These are phyloP conservation scores for Drosophila emarginata DNA, from an alignment of 2,888 invertebrate species.

Conservation along the genomic window DNA sequence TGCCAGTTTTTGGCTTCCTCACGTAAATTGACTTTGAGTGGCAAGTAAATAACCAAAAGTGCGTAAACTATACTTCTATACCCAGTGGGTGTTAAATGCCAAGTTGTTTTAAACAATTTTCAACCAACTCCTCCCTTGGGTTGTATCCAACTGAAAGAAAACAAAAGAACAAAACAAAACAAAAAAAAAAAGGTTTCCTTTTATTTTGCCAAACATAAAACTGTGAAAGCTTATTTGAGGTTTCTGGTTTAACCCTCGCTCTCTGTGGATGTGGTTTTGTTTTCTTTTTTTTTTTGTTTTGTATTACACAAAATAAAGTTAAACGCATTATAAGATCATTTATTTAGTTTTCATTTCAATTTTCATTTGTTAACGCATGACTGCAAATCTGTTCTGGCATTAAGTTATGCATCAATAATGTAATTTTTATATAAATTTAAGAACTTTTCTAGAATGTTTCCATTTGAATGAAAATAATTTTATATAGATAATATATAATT, in stretches of 20 bases:
- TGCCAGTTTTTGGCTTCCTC: conserved; percentile 15
- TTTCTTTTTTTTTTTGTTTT: background rate
- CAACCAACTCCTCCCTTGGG: conserved; percentile 1
- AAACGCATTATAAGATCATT: background rate
- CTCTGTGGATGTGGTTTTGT: background rate
- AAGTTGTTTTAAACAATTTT: background rate
- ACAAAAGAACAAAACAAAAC: background rate
- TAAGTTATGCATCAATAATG: too few relatives aligned
- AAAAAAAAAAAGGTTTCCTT: background rate
- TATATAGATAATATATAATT: too few relatives aligned
- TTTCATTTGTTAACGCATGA: background rate
- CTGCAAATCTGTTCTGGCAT: background rate
- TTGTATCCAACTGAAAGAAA: conserved; percentile 9
- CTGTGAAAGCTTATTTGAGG: background rate
- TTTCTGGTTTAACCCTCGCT: conserved; percentile 1
- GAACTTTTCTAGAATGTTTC: too few relatives aligned
- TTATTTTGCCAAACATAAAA: background rate
- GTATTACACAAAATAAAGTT: background rate
- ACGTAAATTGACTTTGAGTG: conserved; percentile 49
- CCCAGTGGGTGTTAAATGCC: conserved; percentile 13
- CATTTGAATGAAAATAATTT: too few relatives aligned
- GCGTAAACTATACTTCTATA: background rate
- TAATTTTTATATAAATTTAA: background rate
- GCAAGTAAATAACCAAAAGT: conserved; percentile 23
- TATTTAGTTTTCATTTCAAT: background rate